phyloP scores from a whole-genome alignment of 2,113 vertebrate species.

The Malurus cyaneus region DNA sequence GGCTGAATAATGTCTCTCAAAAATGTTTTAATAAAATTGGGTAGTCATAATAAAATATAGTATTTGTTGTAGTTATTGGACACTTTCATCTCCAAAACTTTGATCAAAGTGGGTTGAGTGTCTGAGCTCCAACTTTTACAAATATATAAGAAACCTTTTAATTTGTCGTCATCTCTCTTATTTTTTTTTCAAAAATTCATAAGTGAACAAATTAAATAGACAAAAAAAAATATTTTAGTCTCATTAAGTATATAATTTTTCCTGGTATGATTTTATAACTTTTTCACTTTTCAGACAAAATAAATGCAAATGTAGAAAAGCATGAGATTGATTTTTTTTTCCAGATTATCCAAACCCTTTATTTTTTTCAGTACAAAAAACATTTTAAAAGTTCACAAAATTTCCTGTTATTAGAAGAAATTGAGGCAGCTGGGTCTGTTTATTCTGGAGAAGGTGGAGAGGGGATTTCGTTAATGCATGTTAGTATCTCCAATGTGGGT shows the following conservation, averaged over 20 bases:
- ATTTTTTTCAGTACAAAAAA: neutral
- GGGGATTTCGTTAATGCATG: neutral
- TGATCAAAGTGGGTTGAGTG: neutral
- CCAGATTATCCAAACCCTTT: neutral
- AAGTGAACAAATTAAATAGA: neutral
- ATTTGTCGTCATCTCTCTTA: neutral
- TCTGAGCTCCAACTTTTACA: neutral
- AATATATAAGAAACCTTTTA: neutral
- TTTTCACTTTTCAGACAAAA: neutral
- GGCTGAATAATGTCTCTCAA: neutral
- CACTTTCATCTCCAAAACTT: neutral
- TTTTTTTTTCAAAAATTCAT: neutral
- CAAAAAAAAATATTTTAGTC: rapidly evolving
- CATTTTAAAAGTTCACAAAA: neutral
- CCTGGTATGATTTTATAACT: neutral
- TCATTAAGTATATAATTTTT: neutral
- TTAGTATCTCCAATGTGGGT: neutral
- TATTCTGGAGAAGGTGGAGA: neutral
- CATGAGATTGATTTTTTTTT: rapidly evolving
- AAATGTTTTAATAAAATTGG: neutral
- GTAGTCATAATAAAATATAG: neutral
- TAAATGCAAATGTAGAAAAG: neutral
- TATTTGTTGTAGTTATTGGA: neutral
- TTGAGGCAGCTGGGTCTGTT: neutral
- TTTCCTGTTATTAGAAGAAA: neutral